phyloP scores from a whole-genome alignment of 2,113 vertebrate genomes.

The Falcunculus frontatus region DNA sequence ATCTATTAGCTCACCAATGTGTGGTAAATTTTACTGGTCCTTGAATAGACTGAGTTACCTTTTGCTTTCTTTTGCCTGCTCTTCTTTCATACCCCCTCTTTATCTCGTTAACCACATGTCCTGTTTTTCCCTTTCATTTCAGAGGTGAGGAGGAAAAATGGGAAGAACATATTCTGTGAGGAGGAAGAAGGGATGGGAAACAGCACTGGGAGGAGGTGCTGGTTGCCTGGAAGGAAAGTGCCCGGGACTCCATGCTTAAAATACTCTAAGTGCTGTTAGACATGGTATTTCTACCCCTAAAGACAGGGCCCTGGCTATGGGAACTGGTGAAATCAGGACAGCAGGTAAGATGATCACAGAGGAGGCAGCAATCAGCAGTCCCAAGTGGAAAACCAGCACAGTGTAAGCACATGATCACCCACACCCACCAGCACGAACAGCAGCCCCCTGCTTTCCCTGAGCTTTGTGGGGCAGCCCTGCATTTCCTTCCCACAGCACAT shows the following conservation, averaged over 20 bases:
- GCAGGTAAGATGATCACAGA: neutral
- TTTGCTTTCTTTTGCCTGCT: neutral
- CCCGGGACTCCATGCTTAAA: neutral
- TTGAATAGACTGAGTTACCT: neutral
- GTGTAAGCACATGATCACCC: accelerated
- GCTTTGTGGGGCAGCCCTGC: neutral
- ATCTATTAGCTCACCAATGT: neutral
- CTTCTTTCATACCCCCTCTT: neutral
- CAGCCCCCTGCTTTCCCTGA: accelerated
- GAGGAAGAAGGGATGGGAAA: neutral
- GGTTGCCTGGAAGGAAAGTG: neutral
- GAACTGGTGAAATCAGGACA: neutral
- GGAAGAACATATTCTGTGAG: neutral
- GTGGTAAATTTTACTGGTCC: neutral
- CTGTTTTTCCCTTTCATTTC: neutral
- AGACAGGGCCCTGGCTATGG: neutral
- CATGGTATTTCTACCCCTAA: neutral
- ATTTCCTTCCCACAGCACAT: neutral
- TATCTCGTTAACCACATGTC: accelerated
- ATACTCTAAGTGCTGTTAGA: neutral
- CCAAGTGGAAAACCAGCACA: neutral
- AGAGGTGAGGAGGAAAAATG: neutral
- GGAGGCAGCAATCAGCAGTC: neutral
- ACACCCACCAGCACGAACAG: accelerated
- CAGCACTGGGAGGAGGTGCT: neutral